Evolutionary conservation across 2,888 invertebrate genomes (phyloP).

Genomic region (Lasioglossum oenotherae): DNA sequence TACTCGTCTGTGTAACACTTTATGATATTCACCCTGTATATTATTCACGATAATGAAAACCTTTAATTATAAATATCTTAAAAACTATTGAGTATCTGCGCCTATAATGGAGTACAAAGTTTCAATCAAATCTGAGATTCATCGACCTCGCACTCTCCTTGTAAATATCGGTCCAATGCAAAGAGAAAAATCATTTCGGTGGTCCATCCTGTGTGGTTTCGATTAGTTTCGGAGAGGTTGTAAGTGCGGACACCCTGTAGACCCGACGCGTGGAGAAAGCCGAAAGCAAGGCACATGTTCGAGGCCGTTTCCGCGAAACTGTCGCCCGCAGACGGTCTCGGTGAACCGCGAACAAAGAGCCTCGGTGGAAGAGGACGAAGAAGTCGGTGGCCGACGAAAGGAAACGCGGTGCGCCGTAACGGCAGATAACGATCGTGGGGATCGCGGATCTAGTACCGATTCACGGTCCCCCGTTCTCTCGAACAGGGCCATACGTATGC

Average conservation of each 20-base stretch:
- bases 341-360: constrained; percentile 46
- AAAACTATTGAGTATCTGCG: too few species aligned
- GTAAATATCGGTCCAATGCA: neutral
- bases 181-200: neutral
- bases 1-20: too few species aligned
- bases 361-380: constrained; percentile 40
- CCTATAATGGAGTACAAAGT: too few species aligned
- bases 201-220: neutral
- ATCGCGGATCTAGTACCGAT: constrained; percentile 68
- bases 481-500: constrained; percentile 56
- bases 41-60: too few species aligned
- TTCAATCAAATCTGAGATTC: too few species aligned
- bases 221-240: neutral
- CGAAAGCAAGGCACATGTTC: constrained; percentile 31
- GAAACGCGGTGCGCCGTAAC: constrained; percentile 65
- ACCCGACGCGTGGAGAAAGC: neutral
- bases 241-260: neutral
- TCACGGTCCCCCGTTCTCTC: constrained; percentile 50
- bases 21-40: too few species aligned
- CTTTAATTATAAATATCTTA: too few species aligned
- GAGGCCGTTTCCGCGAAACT: constrained; percentile 57
- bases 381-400: constrained; percentile 62
- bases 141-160: too few species aligned
- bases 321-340: constrained; percentile 34
- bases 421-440: constrained; percentile 66